Conservation (phyloP, 2,113 vertebrate species). For the Nycticorax nycticorax region DNA sequence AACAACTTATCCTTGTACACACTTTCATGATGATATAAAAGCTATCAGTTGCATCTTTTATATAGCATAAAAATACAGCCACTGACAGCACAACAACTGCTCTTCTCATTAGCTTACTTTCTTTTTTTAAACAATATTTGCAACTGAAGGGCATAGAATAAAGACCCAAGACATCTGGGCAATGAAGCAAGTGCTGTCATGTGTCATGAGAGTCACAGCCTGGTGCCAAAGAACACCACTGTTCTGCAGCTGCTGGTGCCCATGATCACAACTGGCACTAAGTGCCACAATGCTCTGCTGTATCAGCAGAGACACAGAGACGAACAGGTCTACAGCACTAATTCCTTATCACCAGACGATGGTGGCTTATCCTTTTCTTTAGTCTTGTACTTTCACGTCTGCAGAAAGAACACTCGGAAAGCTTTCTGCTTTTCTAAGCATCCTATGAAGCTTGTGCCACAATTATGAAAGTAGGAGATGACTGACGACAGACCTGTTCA, state of each 20-base stretch:
- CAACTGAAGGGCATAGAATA: neutral
- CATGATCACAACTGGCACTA: neutral
- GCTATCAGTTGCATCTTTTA: neutral
- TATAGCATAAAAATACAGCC: neutral
- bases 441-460: neutral
- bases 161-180: constrained; percentile 3
- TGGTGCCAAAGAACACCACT: constrained; percentile 22
- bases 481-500: neutral
- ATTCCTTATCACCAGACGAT: neutral
- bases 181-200: constrained; percentile 15
- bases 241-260: constrained; percentile 17
- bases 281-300: neutral
- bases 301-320: neutral
- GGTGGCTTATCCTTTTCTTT: neutral
- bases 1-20: neutral
- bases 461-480: no score
- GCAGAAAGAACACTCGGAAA: neutral
- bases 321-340: neutral
- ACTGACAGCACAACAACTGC: neutral
- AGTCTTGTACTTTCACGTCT: neutral
- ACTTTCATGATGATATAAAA: neutral
- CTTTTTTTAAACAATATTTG: neutral
- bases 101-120: neutral
- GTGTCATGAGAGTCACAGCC: constrained; percentile 11
- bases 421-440: neutral